Percentiles rank a stretch among this genome's conserved stretches.
Evolutionary conservation across 1,140 invertebrate species (phyloP).

Genomic region (Drosophila biarmipes): DNA sequence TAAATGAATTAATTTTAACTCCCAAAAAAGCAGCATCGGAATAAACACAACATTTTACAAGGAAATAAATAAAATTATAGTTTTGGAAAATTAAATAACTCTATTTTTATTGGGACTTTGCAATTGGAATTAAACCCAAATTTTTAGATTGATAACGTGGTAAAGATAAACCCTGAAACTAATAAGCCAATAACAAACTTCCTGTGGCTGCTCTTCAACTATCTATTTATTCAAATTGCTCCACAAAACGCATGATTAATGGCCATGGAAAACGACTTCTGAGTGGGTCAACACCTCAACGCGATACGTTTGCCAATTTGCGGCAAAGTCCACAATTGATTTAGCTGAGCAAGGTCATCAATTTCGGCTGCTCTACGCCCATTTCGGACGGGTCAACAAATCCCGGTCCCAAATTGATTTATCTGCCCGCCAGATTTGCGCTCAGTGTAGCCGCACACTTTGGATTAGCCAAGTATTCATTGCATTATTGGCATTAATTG

Average conservation of each 20-base stretch:
- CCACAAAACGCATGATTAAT: neutral
- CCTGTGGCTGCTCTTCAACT: no score
- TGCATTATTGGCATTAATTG: constrained; percentile 60
- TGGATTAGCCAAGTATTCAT: constrained; percentile 42
- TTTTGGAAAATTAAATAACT: no score
- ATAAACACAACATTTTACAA: no score
- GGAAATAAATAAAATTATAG: no score
- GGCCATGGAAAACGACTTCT: neutral
- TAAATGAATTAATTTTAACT: no score
- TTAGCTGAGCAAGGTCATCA: constrained; percentile 6
- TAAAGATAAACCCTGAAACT: no score
- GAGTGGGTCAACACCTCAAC: neutral
- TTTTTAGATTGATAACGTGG: no score
- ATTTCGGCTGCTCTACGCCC: neutral
- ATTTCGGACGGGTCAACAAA: constrained; percentile 1
- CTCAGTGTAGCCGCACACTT: constrained; percentile 16
- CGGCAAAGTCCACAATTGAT: constrained; percentile 6
- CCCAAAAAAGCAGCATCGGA: no score
- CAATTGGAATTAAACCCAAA: no score
- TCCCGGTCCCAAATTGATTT: neutral
- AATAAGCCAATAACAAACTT: no score
- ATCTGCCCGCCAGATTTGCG: neutral
- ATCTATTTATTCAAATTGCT: neutral
- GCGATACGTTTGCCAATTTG: constrained; percentile 4
- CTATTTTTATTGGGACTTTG: no score